Base-by-base conservation (phyloP, 1,140 invertebrate genomes). In the Brachionus rubens region DNA sequence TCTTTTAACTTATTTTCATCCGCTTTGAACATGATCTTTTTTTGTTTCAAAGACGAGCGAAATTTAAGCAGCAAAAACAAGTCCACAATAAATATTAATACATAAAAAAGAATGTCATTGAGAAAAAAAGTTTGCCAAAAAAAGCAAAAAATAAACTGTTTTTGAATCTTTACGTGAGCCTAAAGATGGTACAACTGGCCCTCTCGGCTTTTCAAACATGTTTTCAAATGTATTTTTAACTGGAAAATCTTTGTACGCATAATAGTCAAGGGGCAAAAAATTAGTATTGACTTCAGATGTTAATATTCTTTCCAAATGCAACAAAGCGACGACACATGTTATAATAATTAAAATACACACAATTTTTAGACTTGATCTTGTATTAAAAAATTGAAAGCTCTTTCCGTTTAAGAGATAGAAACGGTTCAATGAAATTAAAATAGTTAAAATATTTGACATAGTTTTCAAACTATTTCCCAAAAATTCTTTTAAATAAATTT, bases 401-500 rank as follows among this genome's bases (percentile, higher is more conserved):
- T 30, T 59, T 33, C 28, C 54, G n/a, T 41, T 41, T 2, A 65
- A 10, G 9, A 65, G 2, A 4, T 41, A 41, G 21, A 41, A 65
- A 7, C 59, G 14, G 41, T 65, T 19, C 14, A 41, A 36, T 41
- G 59, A 65, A 9, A 65, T 65, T 16, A 43, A 2, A 41, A 26
- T 36, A 36, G 16, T 21, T 41, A 40, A 16, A 65, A 65, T 21
- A 41, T 65, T 65, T 19, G 59, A 65, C 33, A 65, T 40, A 4
- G 36, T 41, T 65, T 65, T 65, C 21, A 65, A 41, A 41, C 21
- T 41, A 21, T 33, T 65, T 36, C 6, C 21, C 6, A 65, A 19
- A 40, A 41, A 65, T 41, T 65, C 59, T 6, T 41, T 40, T 41
- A 65, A 40, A 43, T 65, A 65, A 10, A 65, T 41, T 16, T 65